Evolutionary conservation across 2,113 vertebrate genomes (phyloP).

Genomic region (Hippocampus abdominalis): DNA sequence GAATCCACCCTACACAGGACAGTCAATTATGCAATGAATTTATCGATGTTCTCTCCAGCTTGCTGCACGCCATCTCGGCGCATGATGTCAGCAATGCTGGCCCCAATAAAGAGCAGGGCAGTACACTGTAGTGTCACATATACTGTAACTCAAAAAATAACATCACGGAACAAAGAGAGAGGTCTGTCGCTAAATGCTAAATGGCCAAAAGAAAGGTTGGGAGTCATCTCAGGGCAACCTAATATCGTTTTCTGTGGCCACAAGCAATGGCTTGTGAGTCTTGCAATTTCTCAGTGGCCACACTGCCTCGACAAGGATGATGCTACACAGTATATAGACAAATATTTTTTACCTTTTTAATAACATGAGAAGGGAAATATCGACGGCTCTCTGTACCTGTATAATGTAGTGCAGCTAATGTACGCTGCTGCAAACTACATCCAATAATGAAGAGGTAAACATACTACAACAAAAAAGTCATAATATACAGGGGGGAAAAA

Average conservation of each 20-base stretch:
- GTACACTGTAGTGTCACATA: conserved; percentile 25
- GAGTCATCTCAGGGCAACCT: conserved; percentile 9
- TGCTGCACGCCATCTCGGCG: conserved; percentile 18
- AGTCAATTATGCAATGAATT: conserved; percentile 58
- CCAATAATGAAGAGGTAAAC: too few relatives aligned
- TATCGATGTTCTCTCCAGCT: conserved; percentile 50
- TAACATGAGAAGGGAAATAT: neutral
- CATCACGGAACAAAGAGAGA: neutral
- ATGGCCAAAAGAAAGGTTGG: conserved; percentile 6
- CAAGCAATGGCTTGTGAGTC: neutral
- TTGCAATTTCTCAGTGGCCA: neutral
- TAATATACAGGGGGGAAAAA: too few relatives aligned
- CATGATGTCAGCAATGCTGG: conserved; percentile 42
- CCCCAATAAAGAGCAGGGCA: conserved; percentile 5
- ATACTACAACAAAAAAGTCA: too few relatives aligned
- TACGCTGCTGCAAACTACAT: neutral
- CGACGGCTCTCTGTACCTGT: neutral
- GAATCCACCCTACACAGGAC: conserved; percentile 30
- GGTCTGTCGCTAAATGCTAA: conserved; percentile 7
- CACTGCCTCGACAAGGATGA: neutral
- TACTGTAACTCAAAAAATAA: conserved; percentile 28
- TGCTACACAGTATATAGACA: neutral
- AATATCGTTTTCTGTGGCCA: conserved; percentile 7
- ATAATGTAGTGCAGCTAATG: neutral
- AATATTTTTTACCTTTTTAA: neutral